Base-by-base conservation (phyloP, 2,113 vertebrate genomes). In the Malurus cyaneus region DNA sequence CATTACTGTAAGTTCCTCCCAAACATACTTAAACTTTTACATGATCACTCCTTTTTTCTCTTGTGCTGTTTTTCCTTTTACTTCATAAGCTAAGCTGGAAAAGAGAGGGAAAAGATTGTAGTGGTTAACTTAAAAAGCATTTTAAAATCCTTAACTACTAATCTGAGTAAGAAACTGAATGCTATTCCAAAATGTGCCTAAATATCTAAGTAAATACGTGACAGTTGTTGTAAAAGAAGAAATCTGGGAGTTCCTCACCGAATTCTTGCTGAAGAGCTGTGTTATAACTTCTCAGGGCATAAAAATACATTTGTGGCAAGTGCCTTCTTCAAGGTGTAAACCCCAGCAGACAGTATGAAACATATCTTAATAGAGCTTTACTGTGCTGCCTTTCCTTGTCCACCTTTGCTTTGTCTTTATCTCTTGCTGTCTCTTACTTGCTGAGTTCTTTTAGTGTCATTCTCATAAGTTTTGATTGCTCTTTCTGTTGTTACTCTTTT, bases 401-500 rank as follows among this genome's bases (percentile, higher is more conserved):
- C 69, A 86, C 69, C 52, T 92, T 91, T 66, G 47, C 61, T 87
- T 93, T 80, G 85, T 87, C 82, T 90, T 92, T 74, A 70, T 91
- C 69, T 84, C 56, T 67, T 49, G 29, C 73, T 71, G 15, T 76
- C 41, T 94, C 57, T 78, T 31, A n/a, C 36, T 86, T 57, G 21
- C 70, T 29, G 32, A 60, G 47, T 69, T 87, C 42, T 92, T 89
- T 89, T 83, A 34, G 74, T 77, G 61, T 42, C 36, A 10, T 74
- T 85, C 56, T 82, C 46, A 11, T 82, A 74, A 87, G 71, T 83
- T 94, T 88, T 86, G 67, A 77, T 93, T 94, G 47, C 19, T 73
- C 39, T 59, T 93, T 82, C 53, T 89, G 6, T 80, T 80, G 53
- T 73, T 88, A 25, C 24, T 56, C 44, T 78, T 88, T 74, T 28